phyloP scores from a whole-genome alignment of 2,888 invertebrate species.

The Ormyrus pomaceus region DNA sequence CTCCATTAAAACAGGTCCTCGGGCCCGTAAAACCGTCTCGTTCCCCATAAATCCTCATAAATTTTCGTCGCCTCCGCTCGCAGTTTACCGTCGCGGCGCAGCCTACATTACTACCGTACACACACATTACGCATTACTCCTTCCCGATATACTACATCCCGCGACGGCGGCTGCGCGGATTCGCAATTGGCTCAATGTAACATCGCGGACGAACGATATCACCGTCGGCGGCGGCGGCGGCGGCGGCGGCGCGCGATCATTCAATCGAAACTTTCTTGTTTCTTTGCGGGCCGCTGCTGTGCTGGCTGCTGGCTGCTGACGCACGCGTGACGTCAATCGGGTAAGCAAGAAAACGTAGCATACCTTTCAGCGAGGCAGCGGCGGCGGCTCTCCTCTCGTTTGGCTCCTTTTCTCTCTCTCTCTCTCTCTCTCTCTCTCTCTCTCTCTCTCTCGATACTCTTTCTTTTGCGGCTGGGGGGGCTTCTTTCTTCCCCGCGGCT shows the following conservation, averaged over 20 bases:
- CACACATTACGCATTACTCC: too few relatives aligned
- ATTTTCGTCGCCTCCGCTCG: too few relatives aligned
- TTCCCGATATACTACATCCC: too few relatives aligned
- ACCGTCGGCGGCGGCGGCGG: neutral
- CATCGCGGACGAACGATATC: too few relatives aligned
- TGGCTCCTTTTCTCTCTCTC: constrained; percentile 59
- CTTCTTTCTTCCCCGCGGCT: neutral
- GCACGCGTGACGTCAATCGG: constrained; percentile 74
- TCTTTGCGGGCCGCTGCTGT: constrained; percentile 60
- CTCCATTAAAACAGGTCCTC: too few relatives aligned
- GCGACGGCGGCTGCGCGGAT: too few relatives aligned
- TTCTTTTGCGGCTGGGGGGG: neutral
- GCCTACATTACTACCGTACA: too few relatives aligned
- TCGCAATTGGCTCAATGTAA: too few relatives aligned
- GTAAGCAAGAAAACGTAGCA: constrained; percentile 69
- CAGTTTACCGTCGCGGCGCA: too few relatives aligned
- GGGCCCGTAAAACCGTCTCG: too few relatives aligned
- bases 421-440: constrained; percentile 13
- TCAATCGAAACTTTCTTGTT: constrained; percentile 74
- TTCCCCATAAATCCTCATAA: too few relatives aligned
- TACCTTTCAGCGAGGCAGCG: constrained; percentile 61
- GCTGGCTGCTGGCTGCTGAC: constrained; percentile 64
- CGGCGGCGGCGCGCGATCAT: constrained; percentile 63
- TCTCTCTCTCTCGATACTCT: neutral
- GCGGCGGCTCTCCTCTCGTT: constrained; percentile 52